phyloP scores from a whole-genome alignment of 2,888 invertebrate species.

The Andricus quercusramuli region DNA sequence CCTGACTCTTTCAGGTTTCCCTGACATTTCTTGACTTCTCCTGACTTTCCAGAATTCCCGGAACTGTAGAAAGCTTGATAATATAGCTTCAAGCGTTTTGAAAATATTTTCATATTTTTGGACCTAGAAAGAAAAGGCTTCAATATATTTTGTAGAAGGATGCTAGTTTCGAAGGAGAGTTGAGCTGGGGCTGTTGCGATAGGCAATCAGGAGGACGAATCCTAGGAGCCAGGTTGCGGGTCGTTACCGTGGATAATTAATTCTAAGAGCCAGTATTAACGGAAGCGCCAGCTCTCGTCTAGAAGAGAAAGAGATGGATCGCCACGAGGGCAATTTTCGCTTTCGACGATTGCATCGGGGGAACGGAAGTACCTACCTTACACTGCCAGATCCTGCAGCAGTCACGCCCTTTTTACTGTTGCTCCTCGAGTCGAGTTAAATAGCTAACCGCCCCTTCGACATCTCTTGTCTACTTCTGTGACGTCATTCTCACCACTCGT shows the following conservation, averaged over 20 bases:
- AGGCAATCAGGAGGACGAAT: not conserved
- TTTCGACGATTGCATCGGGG: slow-evolving; percentile 39
- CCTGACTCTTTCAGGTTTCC: too few species aligned
- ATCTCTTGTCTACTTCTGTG: slow-evolving; percentile 13
- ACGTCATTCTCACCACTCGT: slow-evolving; percentile 7
- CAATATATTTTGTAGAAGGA: not conserved
- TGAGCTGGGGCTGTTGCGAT: not conserved
- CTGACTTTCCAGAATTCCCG: too few species aligned
- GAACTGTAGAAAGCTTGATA: too few species aligned
- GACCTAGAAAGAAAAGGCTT: too few species aligned
- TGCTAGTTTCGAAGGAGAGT: not conserved
- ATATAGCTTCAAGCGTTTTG: too few species aligned
- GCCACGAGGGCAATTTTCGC: slow-evolving; percentile 36
- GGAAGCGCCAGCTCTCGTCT: not conserved
- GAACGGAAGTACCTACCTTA: slow-evolving; percentile 25
- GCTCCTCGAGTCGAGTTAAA: slow-evolving; percentile 31
- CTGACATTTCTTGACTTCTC: too few species aligned
- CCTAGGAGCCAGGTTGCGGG: not conserved
- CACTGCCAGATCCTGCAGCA: not conserved
- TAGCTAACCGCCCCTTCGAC: slow-evolving; percentile 31
- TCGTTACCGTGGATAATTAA: slow-evolving; percentile 32
- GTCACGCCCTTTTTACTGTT: slow-evolving; percentile 36
- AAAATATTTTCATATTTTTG: too few species aligned
- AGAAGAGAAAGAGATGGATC: slow-evolving; percentile 35
- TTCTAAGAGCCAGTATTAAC: slow-evolving; percentile 25